phyloP scores from a whole-genome alignment of 2,113 vertebrate species.

The Paraplagusia blochii region DNA sequence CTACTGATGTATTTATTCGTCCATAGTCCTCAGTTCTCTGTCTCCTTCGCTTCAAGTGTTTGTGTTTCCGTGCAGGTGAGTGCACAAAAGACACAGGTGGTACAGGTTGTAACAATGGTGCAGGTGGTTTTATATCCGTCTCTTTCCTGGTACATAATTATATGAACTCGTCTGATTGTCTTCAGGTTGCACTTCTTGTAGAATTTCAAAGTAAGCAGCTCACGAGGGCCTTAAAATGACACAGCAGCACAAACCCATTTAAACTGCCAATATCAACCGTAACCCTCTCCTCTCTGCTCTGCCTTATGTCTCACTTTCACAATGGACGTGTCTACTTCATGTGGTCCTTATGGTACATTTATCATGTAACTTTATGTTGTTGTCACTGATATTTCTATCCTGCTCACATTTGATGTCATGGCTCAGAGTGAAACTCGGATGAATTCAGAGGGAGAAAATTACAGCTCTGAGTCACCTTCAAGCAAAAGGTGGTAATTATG shows the following conservation, averaged over 20 bases:
- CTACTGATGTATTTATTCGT: slow-evolving; percentile 68
- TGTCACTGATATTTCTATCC: background rate
- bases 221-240: slow-evolving; percentile 52
- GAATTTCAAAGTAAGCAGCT: slow-evolving; percentile 4
- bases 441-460: slow-evolving; percentile 7
- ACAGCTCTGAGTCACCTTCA: slow-evolving; percentile 1
- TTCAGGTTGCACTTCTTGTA: no score
- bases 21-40: slow-evolving; percentile 5
- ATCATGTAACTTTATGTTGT: slow-evolving; percentile 15
- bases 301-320: slow-evolving; percentile 56
- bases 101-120: slow-evolving; percentile 7
- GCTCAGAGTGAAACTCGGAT: background rate
- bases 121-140: background rate
- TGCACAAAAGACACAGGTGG: background rate
- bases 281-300: slow-evolving; percentile 25
- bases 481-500: background rate
- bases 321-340: slow-evolving; percentile 19
- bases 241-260: slow-evolving; percentile 8
- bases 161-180: no score
- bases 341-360: slow-evolving; percentile 29
- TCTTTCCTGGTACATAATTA: background rate
- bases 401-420: background rate
- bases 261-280: slow-evolving; percentile 42
- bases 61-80: slow-evolving; percentile 14
- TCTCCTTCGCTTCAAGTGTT: slow-evolving; percentile 40